Conservation (phyloP, 1,140 invertebrate species). For the Acyrthosiphon pisum region DNA sequence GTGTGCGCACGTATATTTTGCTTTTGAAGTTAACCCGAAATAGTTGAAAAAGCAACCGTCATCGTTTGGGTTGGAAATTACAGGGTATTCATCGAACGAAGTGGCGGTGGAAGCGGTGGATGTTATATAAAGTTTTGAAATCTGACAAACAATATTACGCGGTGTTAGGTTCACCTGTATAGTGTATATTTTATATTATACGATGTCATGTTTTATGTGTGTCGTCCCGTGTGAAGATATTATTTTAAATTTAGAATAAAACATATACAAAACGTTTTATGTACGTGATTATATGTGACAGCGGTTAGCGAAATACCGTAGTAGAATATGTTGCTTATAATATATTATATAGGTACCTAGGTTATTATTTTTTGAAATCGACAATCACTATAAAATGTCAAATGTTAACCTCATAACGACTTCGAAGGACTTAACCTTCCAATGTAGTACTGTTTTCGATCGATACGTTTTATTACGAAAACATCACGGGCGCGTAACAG, state of each 20-base stretch:
- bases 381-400: not conserved
- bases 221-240: not conserved
- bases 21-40: conserved; percentile 6
- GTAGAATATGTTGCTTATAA: not conserved
- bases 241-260: not conserved
- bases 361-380: not conserved
- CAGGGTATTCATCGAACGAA: not conserved
- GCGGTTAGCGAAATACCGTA: not conserved
- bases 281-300: not conserved
- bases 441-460: no score
- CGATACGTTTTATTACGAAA: no score
- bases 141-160: not conserved
- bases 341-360: not conserved
- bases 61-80: conserved; percentile 11
- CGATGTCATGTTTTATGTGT: not conserved
- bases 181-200: not conserved
- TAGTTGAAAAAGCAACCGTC: not conserved
- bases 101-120: not conserved
- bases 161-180: not conserved
- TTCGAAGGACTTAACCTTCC: no score
- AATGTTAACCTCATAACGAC: no score
- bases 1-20: not conserved
- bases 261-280: no score
- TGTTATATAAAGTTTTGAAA: not conserved
- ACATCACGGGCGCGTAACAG: no score